Evolutionary conservation across 1,140 invertebrate species (phyloP).

Genomic region (Pissodes strobi): DNA sequence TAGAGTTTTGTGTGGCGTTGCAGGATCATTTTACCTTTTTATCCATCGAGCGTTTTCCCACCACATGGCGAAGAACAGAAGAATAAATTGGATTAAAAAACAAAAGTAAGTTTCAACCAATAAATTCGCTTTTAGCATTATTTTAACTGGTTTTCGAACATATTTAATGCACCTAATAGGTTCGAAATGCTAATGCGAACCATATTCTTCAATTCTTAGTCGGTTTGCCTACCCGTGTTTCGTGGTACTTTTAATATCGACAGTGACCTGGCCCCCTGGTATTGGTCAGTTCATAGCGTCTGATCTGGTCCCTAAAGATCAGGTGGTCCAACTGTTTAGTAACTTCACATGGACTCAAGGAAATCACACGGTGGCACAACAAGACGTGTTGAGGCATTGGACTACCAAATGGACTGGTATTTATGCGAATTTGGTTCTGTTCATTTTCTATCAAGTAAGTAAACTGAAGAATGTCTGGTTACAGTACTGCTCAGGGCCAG

Average conservation of each 20-base stretch:
- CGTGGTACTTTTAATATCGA: conserved; percentile 78
- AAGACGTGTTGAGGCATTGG: conserved; percentile 86
- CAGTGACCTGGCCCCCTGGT: conserved; percentile 83
- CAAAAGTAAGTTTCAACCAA: conserved; percentile 84
- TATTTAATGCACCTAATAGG: too few relatives aligned
- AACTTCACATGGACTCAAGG: conserved; percentile 93
- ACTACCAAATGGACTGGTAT: conserved; percentile 77
- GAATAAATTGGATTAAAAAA: conserved; percentile 77
- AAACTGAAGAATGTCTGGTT: neutral
- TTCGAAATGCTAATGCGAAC: too few relatives aligned
- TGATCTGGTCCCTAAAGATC: conserved; percentile 79
- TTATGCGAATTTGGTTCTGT: conserved; percentile 84
- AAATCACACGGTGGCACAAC: conserved; percentile 79
- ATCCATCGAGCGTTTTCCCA: conserved; percentile 87
- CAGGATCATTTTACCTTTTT: conserved; percentile 90
- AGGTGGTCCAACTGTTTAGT: conserved; percentile 86
- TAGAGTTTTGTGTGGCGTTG: conserved; percentile 83
- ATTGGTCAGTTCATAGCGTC: conserved; percentile 87
- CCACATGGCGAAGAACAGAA: conserved; percentile 79
- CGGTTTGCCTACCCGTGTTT: conserved; percentile 88
- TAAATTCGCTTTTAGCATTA: too few relatives aligned
- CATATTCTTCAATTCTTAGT: conserved; percentile 68
- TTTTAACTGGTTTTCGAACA: too few relatives aligned
- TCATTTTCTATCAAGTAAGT: conserved; percentile 80
- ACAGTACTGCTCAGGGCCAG: neutral